These are phyloP conservation scores for Limnephilus marmoratus DNA, from an alignment of 2,888 invertebrate genomes.

Conservation along the genomic window DNA sequence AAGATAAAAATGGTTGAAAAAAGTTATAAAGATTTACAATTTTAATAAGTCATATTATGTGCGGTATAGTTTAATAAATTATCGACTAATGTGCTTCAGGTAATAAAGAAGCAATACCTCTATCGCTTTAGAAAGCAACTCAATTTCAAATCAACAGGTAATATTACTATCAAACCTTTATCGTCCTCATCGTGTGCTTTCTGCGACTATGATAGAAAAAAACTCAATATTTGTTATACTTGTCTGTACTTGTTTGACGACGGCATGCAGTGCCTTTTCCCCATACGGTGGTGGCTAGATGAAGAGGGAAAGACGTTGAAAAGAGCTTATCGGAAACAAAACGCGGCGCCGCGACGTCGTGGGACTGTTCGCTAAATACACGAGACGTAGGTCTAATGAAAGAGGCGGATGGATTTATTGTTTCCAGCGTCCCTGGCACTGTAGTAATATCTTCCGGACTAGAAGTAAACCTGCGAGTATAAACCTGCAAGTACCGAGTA, in stretches of 20 bases:
- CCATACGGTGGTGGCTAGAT: neutral
- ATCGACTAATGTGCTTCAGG: neutral
- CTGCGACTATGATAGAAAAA: neutral
- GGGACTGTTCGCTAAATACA: constrained; percentile 36
- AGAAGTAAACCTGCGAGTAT: constrained; percentile 15
- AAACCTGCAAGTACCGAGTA: neutral
- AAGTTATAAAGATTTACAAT: too few species aligned
- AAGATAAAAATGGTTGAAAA: too few species aligned
- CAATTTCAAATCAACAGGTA: neutral
- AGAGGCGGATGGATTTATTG: constrained; percentile 37
- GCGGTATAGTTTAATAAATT: too few species aligned
- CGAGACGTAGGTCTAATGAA: constrained; percentile 36
- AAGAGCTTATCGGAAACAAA: constrained; percentile 4
- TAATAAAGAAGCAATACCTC: neutral
- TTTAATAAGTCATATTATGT: too few species aligned
- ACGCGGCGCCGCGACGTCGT: constrained; percentile 34
- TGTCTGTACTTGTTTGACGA: neutral
- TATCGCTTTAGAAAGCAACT: neutral
- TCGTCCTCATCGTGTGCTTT: neutral
- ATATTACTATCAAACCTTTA: neutral
- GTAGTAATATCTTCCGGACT: constrained; percentile 12
- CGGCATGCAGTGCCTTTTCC: neutral
- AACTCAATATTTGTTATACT: neutral
- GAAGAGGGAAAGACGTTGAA: neutral
- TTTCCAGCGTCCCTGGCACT: constrained; percentile 12